Conservation (phyloP, 1,140 invertebrate species). For the Pentalonia nigronervosa region DNA sequence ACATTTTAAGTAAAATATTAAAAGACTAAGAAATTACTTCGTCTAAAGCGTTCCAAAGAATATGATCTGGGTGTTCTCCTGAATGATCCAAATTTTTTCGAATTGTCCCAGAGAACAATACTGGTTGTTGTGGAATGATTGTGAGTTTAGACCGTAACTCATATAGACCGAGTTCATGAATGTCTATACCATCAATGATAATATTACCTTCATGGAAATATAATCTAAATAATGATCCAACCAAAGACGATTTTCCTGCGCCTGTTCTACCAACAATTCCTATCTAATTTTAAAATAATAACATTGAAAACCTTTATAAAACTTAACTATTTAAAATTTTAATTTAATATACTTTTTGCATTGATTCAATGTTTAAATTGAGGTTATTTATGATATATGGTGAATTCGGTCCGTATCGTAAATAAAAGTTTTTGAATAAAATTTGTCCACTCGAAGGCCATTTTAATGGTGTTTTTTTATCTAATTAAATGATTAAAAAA, state of each 20-base stretch:
- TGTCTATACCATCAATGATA: slow-evolving; percentile 66
- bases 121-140: slow-evolving; percentile 78
- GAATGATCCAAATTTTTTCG: neutral
- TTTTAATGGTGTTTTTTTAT: slow-evolving; percentile 69
- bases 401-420: slow-evolving; percentile 68
- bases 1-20: neutral
- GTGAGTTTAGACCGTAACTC: slow-evolving; percentile 77
- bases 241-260: slow-evolving; percentile 90
- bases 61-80: slow-evolving; percentile 65
- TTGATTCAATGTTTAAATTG: slow-evolving; percentile 67
- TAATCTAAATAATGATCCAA: slow-evolving; percentile 81
- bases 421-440: slow-evolving; percentile 70
- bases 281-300: slow-evolving; percentile 66
- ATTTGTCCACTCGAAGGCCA: slow-evolving; percentile 78
- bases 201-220: slow-evolving; percentile 67
- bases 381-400: slow-evolving; percentile 68
- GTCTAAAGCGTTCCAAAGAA: slow-evolving; percentile 70
- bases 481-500: slow-evolving; percentile 60
- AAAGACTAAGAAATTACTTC: slow-evolving; percentile 63
- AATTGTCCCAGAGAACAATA: neutral
- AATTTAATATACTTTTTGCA: slow-evolving; percentile 67
- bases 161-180: slow-evolving; percentile 71
- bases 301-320: neutral
- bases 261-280: slow-evolving; percentile 87
- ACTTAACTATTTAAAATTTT: neutral